Base-by-base conservation (phyloP, 2,797 vertebrate genomes). In the Silurus aristotelis region DNA sequence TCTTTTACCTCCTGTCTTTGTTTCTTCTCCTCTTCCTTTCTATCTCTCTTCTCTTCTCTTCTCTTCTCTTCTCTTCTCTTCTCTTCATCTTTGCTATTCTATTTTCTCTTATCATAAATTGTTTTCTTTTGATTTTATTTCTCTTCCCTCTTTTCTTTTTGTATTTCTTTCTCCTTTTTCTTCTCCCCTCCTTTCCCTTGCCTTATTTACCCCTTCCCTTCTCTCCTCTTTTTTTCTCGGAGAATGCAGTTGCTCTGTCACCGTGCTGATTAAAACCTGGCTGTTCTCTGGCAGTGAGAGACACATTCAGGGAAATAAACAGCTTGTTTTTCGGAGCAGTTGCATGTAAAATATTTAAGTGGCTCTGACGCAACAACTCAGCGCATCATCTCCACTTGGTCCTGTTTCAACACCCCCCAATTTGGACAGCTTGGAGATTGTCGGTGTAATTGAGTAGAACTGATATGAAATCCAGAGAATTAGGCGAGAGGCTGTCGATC, bases 301-400 rank as follows among this genome's bases (percentile, higher is more conserved):
- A 22, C 48, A 92, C 89, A 91, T 89, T 91, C 87, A 56, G 89
- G 90, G 87, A 93, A 88, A 91, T 90, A 92, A 92, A 94, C 91
- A 87, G 90, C 89, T 92, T 91, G 88, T 93, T 94, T 94, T 52
- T 52, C 48, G 2, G 48, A 52, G 48, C 48, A 10, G 48, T 52
- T 52, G 48, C 48, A 52, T 8, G 48, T 10, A 52, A 52, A 52
- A 52, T 52, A 52, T 52, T 7, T 52, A 52, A 52, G 48, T 10
- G 48, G 48, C 48, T 10, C 48, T 52, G 48, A 52, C 48, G 19
- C 13, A n/a, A 12, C 15, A 58, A 22, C 76, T 13, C 81, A 71
- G 83, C 80, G 79, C 63, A n/a, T 87, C 71, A 84, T 22, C 70
- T 78, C 66, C 27, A 63, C 38, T 84, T 78, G 76, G 79, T 72